Conservation (phyloP, 2,113 vertebrate genomes). For the Ia io region DNA sequence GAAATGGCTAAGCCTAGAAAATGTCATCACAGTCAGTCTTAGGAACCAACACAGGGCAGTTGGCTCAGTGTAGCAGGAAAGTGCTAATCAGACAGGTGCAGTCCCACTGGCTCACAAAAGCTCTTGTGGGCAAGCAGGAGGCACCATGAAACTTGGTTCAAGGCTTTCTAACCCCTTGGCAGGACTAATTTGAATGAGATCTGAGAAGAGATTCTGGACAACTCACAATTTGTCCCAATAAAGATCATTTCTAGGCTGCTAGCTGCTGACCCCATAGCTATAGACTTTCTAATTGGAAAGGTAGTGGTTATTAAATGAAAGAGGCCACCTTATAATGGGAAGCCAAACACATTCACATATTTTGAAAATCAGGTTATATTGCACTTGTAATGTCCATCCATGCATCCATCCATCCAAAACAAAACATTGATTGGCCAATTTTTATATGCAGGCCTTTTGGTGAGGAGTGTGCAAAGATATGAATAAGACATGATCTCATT, state of each 20-base stretch:
- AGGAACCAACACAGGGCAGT: conserved; percentile 44
- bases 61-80: not conserved
- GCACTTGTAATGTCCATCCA: not conserved
- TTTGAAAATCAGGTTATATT: not conserved
- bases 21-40: conserved; percentile 59
- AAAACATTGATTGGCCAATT: not conserved
- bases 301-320: not conserved
- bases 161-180: not conserved
- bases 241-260: not conserved
- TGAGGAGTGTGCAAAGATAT: not conserved
- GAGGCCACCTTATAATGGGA: not conserved
- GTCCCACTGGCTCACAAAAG: not conserved
- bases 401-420: not conserved
- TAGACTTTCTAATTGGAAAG: not conserved
- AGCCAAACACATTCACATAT: not conserved
- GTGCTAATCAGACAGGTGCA: not conserved
- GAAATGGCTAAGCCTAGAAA: conserved; percentile 71
- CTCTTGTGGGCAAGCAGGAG: not conserved
- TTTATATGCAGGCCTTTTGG: not conserved
- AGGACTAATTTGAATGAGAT: not conserved
- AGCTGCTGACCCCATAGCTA: not conserved
- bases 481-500: not conserved
- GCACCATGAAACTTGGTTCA: not conserved
- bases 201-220: not conserved
- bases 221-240: not conserved